These are phyloP conservation scores for Asobara japonica DNA, from an alignment of 1,140 invertebrate species.

Conservation along the genomic window DNA sequence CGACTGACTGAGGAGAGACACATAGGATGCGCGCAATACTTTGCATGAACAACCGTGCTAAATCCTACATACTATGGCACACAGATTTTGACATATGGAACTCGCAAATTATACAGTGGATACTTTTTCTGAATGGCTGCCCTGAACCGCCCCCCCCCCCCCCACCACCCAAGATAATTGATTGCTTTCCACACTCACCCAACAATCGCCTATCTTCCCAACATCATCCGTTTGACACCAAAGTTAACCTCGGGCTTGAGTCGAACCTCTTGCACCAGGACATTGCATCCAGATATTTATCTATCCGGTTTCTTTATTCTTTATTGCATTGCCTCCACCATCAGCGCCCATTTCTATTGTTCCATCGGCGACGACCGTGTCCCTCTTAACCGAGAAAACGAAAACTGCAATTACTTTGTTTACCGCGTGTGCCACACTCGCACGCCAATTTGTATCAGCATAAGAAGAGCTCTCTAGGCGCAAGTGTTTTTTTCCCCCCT, in stretches of 20 bases:
- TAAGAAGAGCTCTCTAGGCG: neutral
- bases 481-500: conserved; percentile 32
- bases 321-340: conserved; percentile 29
- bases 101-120: too few species aligned
- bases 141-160: too few species aligned
- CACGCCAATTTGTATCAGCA: conserved; percentile 40
- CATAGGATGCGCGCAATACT: too few species aligned
- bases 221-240: neutral
- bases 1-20: too few species aligned
- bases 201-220: neutral
- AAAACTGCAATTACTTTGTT: conserved; percentile 45
- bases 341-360: conserved; percentile 34
- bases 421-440: conserved; percentile 39
- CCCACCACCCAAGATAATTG: too few species aligned
- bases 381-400: conserved; percentile 45
- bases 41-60: too few species aligned
- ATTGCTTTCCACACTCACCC: too few species aligned
- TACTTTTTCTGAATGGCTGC: too few species aligned
- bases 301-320: conserved; percentile 34
- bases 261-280: conserved; percentile 27
- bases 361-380: conserved; percentile 40
- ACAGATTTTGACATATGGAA: too few species aligned
- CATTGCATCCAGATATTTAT: conserved; percentile 29
- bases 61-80: too few species aligned
- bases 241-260: neutral